phyloP scores from a whole-genome alignment of 2,113 vertebrate species.

The Kryptolebias marmoratus region DNA sequence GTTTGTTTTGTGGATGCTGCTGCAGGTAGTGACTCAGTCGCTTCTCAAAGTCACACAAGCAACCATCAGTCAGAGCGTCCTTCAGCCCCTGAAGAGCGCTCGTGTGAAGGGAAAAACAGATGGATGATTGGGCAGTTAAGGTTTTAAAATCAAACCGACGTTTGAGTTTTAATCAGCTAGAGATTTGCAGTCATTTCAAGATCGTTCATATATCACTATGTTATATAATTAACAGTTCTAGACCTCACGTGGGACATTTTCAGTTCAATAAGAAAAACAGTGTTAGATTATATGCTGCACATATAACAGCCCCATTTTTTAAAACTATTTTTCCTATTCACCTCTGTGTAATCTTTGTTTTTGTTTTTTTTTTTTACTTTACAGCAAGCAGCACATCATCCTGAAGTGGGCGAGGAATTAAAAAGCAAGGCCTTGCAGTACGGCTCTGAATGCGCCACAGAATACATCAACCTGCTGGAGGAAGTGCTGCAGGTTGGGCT shows the following conservation, averaged over 20 bases:
- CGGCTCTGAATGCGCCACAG: constrained; percentile 89
- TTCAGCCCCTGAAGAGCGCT: constrained; percentile 23
- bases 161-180: background rate
- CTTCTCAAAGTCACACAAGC: constrained; percentile 56
- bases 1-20: constrained; percentile 34
- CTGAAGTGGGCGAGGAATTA: constrained; percentile 88
- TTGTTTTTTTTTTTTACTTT: constrained; percentile 29
- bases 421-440: constrained; percentile 87
- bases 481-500: constrained; percentile 90
- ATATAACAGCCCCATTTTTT: background rate
- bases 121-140: background rate
- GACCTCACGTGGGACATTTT: no score
- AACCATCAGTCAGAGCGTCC: constrained; percentile 45
- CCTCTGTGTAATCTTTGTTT: background rate
- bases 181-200: background rate
- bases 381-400: constrained; percentile 93
- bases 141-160: constrained; percentile 12
- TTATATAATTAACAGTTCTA: no score
- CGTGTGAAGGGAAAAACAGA: constrained; percentile 8
- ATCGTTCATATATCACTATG: background rate
- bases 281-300: no score
- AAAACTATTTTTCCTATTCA: constrained; percentile 1
- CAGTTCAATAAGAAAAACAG: no score
- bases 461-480: constrained; percentile 93
- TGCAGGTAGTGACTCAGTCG: constrained; percentile 49